Conservation (phyloP, 35 echinoderm and acorn worm species). For the Nesometra sesokonis region DNA sequence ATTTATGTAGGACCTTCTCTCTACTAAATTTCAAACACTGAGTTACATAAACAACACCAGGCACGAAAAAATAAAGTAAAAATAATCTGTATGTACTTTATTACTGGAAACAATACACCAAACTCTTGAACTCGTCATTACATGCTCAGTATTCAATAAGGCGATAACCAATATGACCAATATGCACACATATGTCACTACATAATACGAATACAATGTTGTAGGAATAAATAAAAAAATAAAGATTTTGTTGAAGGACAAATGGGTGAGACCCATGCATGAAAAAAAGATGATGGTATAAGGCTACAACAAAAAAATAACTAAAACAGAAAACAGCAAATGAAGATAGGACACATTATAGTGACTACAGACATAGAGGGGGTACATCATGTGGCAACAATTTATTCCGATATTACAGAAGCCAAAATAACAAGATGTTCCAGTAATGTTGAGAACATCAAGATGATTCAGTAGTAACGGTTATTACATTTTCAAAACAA, state of each 20-base stretch:
- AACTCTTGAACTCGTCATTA: background rate
- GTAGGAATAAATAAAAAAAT: background rate
- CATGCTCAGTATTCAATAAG: background rate
- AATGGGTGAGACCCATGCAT: background rate
- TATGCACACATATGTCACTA: background rate
- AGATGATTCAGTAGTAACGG: too few species aligned
- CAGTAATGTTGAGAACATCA: too few species aligned
- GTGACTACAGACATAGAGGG: background rate
- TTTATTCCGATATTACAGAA: background rate
- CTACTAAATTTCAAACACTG: background rate
- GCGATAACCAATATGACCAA: background rate
- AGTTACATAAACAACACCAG: background rate
- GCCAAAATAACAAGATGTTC: too few species aligned
- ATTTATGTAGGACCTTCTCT: too few species aligned
- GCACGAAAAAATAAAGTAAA: background rate
- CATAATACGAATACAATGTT: background rate
- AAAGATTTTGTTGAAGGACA: background rate
- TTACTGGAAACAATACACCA: background rate
- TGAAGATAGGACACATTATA: background rate
- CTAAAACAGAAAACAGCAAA: background rate
- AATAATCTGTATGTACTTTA: background rate
- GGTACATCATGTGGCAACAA: background rate
- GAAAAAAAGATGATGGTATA: background rate
- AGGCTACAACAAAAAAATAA: background rate
- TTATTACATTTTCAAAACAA: too few species aligned